Evolutionary conservation across 2,113 vertebrate genomes (phyloP).

Genomic region (Dasyornis broadbenti): DNA sequence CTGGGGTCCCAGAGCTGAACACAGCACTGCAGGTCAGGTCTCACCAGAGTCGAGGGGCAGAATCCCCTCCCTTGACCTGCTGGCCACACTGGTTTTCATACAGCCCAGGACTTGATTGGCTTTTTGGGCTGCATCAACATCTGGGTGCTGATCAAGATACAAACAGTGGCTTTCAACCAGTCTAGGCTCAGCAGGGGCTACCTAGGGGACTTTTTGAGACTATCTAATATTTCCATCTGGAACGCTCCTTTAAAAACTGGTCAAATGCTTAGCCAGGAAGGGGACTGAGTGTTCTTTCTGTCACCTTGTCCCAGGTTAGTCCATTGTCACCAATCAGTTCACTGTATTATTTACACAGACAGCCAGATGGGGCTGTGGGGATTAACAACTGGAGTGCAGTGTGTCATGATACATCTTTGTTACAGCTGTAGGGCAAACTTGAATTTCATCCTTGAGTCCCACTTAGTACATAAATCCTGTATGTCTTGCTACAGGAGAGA

Average conservation of each 20-base stretch:
- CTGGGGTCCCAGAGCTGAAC: background rate
- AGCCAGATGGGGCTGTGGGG: background rate
- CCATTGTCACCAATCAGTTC: background rate
- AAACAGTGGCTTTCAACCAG: background rate
- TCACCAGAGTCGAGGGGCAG: background rate
- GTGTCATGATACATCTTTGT: background rate
- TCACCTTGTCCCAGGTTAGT: background rate
- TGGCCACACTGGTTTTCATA: fast-evolving
- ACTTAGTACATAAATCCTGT: background rate
- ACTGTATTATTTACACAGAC: background rate
- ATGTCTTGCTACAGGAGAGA: background rate
- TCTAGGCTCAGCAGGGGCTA: background rate
- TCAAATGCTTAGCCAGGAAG: background rate
- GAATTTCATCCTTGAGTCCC: background rate
- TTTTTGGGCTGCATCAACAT: background rate
- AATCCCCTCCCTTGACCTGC: background rate
- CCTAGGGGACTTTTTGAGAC: background rate
- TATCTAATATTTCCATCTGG: background rate
- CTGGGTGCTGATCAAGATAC: background rate
- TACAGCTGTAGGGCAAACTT: background rate
- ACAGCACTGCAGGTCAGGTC: background rate
- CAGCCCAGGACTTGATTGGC: background rate
- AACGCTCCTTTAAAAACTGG: background rate
- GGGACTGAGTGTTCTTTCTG: background rate
- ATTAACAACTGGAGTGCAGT: background rate